Evolutionary conservation across 2,113 vertebrate genomes (phyloP), one percentile per base, ranked within the genome.

Genomic region (Serilophus lunatus): DNA sequence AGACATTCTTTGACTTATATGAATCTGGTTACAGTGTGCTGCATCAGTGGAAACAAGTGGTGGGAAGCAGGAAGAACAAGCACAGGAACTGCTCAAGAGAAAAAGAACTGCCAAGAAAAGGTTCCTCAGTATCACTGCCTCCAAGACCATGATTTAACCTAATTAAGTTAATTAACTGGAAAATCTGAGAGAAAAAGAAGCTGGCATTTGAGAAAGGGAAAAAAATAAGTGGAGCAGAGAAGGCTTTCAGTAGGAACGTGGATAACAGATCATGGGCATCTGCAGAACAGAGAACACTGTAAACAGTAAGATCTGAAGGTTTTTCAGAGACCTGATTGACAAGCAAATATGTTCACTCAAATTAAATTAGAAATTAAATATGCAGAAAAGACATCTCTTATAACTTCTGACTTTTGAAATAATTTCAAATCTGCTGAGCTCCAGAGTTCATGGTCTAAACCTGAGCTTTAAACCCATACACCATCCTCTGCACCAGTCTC

Each of bases 141-240:
- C 60, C 56, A 86, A 95, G 87, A 82, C 44, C 47, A 82, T 60
- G 74, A 91, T 95, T 96, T 96, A 85, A 85, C 78, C 61, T 76
- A 90, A 91, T 96, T 94, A 96, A 63, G 42, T 78, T 92, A 93
- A 95, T 92, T 95, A 93, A 53, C 40, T 77, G 68, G 71, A 83
- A 94, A 93, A 93, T 56, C 26, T 89, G 65, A 87, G 38, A 81
- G 51, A 88, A 84, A 60, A n/a, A 72, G 28, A 81, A 88, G 50
- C 4, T 95, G 83, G n/a, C 68, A 86, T 75, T 81, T 84, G 42
- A 63, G 72, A 45, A 51, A 29, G 31, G 9, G 11, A 35, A 54
- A 56, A 64, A 45, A 47, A n/a, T 47, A 10, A 42, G 15, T 2
- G 13, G 38, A 92, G 54, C 60, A 75, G 78, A 53, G 69, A 85